phyloP scores from a whole-genome alignment of 2,888 invertebrate species.

The Platynereis dumerilii region DNA sequence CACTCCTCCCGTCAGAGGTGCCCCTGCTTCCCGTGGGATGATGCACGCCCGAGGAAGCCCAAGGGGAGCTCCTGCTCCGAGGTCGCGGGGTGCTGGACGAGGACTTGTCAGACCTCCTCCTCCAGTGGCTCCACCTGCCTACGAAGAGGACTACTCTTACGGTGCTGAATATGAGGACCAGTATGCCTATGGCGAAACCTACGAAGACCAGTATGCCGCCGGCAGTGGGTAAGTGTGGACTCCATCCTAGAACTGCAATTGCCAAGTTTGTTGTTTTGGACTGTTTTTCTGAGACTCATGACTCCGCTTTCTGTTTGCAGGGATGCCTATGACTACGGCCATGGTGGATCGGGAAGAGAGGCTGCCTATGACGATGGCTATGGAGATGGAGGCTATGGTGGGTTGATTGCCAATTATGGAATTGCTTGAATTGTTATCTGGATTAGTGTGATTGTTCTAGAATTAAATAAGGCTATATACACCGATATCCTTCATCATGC shows the following conservation, averaged over 20 bases:
- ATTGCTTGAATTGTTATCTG: too few species aligned
- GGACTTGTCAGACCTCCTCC: slow-evolving; percentile 17
- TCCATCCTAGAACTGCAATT: not conserved
- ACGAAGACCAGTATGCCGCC: not conserved
- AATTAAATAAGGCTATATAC: too few species aligned
- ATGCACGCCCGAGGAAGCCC: not conserved
- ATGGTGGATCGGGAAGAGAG: not conserved
- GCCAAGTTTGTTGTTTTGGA: not conserved
- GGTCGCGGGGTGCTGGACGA: slow-evolving; percentile 13
- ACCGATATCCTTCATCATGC: too few species aligned
- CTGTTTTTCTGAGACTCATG: not conserved
- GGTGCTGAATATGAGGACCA: slow-evolving; percentile 5
- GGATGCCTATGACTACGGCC: slow-evolving; percentile 1
- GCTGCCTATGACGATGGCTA: not conserved
- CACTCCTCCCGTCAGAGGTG: slow-evolving; percentile 15
- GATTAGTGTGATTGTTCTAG: too few species aligned
- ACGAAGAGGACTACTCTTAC: slow-evolving; percentile 12
- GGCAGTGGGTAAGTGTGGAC: not conserved
- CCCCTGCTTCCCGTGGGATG: not conserved
- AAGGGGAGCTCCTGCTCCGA: slow-evolving; percentile 17
- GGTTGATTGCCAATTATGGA: too few species aligned
- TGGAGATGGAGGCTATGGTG: too few species aligned
- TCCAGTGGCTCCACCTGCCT: slow-evolving; percentile 4
- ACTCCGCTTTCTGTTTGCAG: not conserved
- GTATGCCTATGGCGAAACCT: slow-evolving; percentile 16